Conservation (phyloP, 2,888 invertebrate species). For the Tupiocoris notatus region DNA sequence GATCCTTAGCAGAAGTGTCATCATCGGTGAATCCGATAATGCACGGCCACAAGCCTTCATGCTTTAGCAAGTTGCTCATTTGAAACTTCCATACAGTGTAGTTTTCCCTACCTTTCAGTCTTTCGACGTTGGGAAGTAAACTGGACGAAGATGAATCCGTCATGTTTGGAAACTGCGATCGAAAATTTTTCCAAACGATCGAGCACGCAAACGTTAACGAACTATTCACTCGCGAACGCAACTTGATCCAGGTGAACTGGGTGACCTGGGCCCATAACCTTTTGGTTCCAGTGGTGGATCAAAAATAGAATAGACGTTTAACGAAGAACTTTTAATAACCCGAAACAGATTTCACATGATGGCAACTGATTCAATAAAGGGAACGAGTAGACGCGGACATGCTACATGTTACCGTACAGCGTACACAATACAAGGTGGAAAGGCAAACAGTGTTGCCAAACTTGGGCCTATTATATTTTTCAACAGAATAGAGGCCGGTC, state of each 20-base stretch:
- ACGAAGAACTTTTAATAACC: no score
- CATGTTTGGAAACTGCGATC: not conserved
- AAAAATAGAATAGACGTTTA: not conserved
- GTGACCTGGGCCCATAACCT: not conserved
- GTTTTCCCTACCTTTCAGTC: not conserved
- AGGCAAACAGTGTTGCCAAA: no score
- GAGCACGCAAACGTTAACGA: not conserved
- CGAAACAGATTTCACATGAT: no score
- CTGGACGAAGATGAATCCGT: not conserved
- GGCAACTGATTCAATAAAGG: no score
- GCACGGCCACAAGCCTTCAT: not conserved
- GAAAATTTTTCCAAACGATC: not conserved
- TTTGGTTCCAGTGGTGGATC: not conserved
- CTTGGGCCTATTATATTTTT: no score
- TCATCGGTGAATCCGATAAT: no score
- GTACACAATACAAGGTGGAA: no score
- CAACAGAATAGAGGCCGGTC: constrained; percentile 5
- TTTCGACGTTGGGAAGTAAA: not conserved
- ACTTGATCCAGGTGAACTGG: no score
- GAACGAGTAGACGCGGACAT: no score
- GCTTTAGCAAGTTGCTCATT: not conserved
- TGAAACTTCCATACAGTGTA: not conserved
- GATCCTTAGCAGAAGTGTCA: no score
- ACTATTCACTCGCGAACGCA: not conserved
- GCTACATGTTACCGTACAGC: no score